Base-by-base conservation (phyloP, 2,797 vertebrate species). In the Lepilemur ruficaudatus region DNA sequence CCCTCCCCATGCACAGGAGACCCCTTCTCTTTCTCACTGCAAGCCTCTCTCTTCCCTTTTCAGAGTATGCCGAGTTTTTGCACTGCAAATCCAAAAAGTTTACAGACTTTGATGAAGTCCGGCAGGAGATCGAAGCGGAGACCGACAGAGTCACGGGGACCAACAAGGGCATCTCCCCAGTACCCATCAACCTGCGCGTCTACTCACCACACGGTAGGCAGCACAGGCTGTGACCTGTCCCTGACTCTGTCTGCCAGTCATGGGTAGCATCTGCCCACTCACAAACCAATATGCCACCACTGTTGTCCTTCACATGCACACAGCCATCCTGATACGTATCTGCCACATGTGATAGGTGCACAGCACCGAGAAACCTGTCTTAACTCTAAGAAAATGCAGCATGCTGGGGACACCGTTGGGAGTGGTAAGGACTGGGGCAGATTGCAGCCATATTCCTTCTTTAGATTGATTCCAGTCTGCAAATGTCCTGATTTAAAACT, bases 51-150 rank as follows among this genome's bases (percentile, higher is more conserved):
- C 11, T 70, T 70, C 59, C 5, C 70, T 2, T 94, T 79, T 1
- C 95, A 99, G 99, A 99, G 91, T 99, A 99, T 96, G 99, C 99
- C 0, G 99, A 99, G 97, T 99, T 99, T 98, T 98, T 99, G 97
- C 99, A 99, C 98, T 99, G 99, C 98, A 99, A 99, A 76, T 99
- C 99, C 82, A 99, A 99, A 95, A 99, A 98, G 95, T 99, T 99
- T 98, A 99, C 99, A 14, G 99, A 99, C 97, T 99, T 99, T 11
- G 99, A 99, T 0, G 99, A 99, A 98, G 99, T 99, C 30, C 99
- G 99, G 28, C 98, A 98, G 96, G 99, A 99, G 98, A 99, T 99
- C 5, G 99, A 99, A 97, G 99, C 99, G 0, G 99, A 99, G 97
- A 99, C 99, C 0, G 99, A 99, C 38, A 98, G 99, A 52, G 98